A percentile compares a stretch with the other conserved stretches of the same genome.
These are phyloP conservation scores for Hoplias malabaricus DNA, from an alignment of 2,113 vertebrate species.

Conservation along the genomic window DNA sequence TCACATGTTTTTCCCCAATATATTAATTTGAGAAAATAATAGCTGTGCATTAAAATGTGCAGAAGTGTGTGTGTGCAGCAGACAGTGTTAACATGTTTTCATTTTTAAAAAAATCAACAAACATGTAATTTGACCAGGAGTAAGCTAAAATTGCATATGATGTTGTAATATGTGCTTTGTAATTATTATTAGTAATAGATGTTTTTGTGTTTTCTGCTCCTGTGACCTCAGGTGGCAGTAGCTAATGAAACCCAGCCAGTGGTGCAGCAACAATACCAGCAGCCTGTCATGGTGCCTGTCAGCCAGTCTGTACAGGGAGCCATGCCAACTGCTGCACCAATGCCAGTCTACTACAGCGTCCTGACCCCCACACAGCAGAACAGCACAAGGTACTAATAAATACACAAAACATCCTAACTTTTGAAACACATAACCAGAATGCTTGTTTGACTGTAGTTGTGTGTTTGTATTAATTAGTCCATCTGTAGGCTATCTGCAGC, in stretches of 20 bases:
- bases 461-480: slow-evolving; percentile 73
- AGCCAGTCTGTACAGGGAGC: slow-evolving; percentile 94
- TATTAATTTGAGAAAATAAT: no score
- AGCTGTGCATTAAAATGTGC: neutral
- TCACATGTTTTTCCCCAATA: no score
- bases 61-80: neutral
- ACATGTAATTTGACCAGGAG: no score
- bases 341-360: slow-evolving; percentile 96
- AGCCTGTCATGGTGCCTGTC: slow-evolving; percentile 90
- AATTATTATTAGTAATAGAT: neutral
- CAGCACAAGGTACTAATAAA: slow-evolving; percentile 81
- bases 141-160: no score
- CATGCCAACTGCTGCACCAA: slow-evolving; percentile 74
- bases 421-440: neutral
- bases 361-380: slow-evolving; percentile 94
- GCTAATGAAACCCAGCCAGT: slow-evolving; percentile 90
- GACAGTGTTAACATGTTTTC: no score
- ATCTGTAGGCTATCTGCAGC: slow-evolving; percentile 91
- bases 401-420: neutral
- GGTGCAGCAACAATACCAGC: slow-evolving; percentile 94
- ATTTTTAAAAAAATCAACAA: no score
- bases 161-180: no score
- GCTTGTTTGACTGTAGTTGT: neutral
- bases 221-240: slow-evolving; percentile 84
- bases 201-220: neutral